These are phyloP conservation scores for Rousettus madagascariensis DNA, from an alignment of 2,797 vertebrate genomes.

Conservation along the genomic window DNA sequence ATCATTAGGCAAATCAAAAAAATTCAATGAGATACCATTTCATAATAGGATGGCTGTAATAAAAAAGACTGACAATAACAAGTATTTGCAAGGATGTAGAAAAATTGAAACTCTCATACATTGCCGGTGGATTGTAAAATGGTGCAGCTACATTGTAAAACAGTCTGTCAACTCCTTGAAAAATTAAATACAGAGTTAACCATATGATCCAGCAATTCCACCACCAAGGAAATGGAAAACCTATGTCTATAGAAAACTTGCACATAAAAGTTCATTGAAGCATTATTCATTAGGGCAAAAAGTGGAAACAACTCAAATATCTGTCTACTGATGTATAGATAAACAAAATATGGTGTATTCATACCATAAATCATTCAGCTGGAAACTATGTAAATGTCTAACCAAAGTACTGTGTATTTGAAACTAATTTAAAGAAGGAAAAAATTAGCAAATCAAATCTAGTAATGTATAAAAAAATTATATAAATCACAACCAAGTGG, in stretches of 20 bases:
- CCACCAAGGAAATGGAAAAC: not conserved
- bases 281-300: not conserved
- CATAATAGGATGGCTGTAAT: not conserved
- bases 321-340: not conserved
- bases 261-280: not conserved
- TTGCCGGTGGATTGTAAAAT: not conserved
- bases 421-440: too few species aligned
- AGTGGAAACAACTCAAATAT: not conserved
- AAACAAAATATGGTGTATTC: not conserved
- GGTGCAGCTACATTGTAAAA: not conserved
- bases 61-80: not conserved
- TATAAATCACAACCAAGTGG: not conserved
- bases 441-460: not conserved
- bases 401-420: too few species aligned
- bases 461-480: not conserved
- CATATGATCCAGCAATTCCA: not conserved
- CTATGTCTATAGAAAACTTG: not conserved
- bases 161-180: not conserved
- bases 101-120: not conserved
- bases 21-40: not conserved
- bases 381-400: not conserved
- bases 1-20: not conserved
- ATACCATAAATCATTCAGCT: not conserved
- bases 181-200: not conserved
- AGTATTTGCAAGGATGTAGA: not conserved